Evolutionary conservation across 2,888 invertebrate genomes (phyloP), one percentile per base, ranked within the genome.

Genomic region (Rhaphigaster nebulosa): DNA sequence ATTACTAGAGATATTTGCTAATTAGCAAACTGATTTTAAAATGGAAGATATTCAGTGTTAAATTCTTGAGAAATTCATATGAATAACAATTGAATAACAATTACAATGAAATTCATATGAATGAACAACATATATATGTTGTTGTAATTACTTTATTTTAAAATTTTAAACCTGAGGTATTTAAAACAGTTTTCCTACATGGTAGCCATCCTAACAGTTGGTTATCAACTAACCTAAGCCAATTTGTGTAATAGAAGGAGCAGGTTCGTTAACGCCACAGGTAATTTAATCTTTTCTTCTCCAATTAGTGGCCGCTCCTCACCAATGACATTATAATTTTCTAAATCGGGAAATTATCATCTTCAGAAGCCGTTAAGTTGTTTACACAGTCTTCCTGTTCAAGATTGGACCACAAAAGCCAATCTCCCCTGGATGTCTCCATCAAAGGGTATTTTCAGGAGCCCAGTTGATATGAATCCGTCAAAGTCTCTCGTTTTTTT

Each of bases 231-330:
- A 10, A 23, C 8, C 23, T 41, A 80, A 41, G 41, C 4, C 41
- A 41, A 41, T 80, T 80, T 41, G 41, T 10, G 80, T 45, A 41
- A 0, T 41, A 8, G 13, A 38, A 38, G 80, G 41, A 41, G 26
- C 20, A 80, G 41, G 10, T 41, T 80, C 41, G 41, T 41, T 80
- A 80, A 6, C 41, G 10, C 41, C 13, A 1, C 12, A 41, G 80
- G 80, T 80, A 80, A 80, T 45, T 41, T 26, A 80, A 80, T 80
- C 80, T 38, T 80, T 80, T 80, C 80, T 45, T 80, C 26, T 8
- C 45, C 80, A 80, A 80, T 80, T 80, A 80, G 80, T 23, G 41
- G 0, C 80, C 45, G 41, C 80, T 80, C 80, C 80, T 41, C 80
- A 80, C 12, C 80, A 80, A 38, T 45, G 80, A 23, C 80, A 41